Base-by-base conservation (phyloP, 92 coral and sea anemone species). In the Phenganax marumi region DNA sequence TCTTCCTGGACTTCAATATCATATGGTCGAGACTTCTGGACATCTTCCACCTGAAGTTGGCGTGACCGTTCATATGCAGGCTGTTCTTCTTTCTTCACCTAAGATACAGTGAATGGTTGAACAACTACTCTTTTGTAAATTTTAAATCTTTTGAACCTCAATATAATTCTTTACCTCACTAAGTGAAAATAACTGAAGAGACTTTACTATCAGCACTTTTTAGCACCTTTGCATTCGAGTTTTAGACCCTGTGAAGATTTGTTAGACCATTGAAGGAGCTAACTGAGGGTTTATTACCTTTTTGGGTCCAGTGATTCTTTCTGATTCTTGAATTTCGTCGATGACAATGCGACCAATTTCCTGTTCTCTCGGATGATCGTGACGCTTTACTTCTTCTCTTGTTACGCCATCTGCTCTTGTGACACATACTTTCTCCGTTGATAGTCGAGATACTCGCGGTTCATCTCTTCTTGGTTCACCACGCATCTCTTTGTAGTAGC, bases 321-420 rank as follows among this genome's bases (percentile, higher is more conserved):
- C 72, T 25, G 72, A 33, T 66, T 66, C 72, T 7, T 2, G n/a
- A 66, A 66, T 66, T 66, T 66, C 72, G 16, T 66, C 72, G 14
- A 66, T 66, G 49, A 66, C 72, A 11, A 66, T 66, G 6, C 72
- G 72, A 66, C 72, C 72, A 23, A 66, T 11, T 66, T 25, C 49
- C 72, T 66, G 72, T 21, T 66, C 72, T n/a, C 13, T 66, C 24
- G 72, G 72, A 66, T 66, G 50, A 66, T 66, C 72, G 43, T 66
- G 72, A 33, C 72, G 72, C 43, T 66, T 66, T 8, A 33, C 72
- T 1, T 66, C 49, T 66, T 66, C 72, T 66, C 72, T 66, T 21
- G 48, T 9, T 47, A 33, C 24, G 48, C 17, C 72, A 66, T 23
- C 72, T 10, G 72, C 14, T 66, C 50, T 66, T 47, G 49, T 66